phyloP scores from a whole-genome alignment of 92 coral and sea anemone genomes.

The Epizoanthus scotinus region DNA sequence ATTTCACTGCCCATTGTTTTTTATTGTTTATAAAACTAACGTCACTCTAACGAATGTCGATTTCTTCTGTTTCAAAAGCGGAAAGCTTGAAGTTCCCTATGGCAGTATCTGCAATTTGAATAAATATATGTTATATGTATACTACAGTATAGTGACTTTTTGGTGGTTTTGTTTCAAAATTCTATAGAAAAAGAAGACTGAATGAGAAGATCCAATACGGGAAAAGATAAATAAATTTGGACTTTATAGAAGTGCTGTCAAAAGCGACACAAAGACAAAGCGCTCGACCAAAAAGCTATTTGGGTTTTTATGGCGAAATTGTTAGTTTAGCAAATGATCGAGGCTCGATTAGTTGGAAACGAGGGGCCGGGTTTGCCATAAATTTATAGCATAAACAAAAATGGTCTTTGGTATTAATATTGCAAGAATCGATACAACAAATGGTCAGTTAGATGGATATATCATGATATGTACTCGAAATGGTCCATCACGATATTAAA shows the following conservation, averaged over 20 bases:
- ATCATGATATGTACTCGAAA: too few relatives aligned
- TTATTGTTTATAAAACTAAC: conserved; percentile 4
- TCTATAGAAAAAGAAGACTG: background rate
- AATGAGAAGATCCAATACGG: background rate
- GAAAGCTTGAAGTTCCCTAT: background rate
- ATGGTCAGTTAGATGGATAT: background rate
- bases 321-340: background rate
- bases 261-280: background rate
- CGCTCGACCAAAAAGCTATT: background rate
- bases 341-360: conserved; percentile 4
- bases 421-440: background rate
- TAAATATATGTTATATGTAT: too few relatives aligned
- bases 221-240: conserved; percentile 1
- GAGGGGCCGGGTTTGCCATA: background rate
- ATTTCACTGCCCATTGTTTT: conserved; percentile 1
- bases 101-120: conserved; percentile 3
- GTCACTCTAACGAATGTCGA: background rate
- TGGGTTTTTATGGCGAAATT: background rate
- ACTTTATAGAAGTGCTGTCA: background rate
- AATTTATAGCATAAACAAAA: background rate
- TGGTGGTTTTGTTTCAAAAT: background rate
- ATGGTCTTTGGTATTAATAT: background rate
- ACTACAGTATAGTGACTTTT: background rate
- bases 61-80: background rate
- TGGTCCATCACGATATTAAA: conserved; percentile 12